Conservation (phyloP, 37 sponge, comb jelly and placozoan species). For the Aplysina aerophoba region DNA sequence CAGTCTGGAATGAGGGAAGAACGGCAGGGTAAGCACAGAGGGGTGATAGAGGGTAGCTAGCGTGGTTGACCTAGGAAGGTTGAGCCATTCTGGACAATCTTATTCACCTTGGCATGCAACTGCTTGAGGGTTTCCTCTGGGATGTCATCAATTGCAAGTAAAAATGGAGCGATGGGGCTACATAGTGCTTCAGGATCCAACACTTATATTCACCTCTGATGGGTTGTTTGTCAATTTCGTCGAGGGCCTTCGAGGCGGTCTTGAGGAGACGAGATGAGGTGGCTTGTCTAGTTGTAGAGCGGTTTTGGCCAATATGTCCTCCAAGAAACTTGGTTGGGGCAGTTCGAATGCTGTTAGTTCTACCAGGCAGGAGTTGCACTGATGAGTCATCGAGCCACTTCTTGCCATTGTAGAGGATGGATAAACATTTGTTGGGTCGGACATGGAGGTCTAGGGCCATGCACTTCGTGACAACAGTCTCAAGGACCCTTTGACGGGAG, state of each 20-base stretch:
- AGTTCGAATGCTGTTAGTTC: not conserved
- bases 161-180: not conserved
- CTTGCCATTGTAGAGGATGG: slow-evolving; percentile 15
- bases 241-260: no score
- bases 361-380: not conserved
- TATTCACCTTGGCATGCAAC: slow-evolving; percentile 26
- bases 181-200: no score
- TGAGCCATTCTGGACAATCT: slow-evolving; percentile 1
- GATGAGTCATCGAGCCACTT: not conserved
- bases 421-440: not conserved
- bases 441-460: slow-evolving; percentile 3
- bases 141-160: slow-evolving; percentile 10
- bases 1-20: slow-evolving; percentile 1
- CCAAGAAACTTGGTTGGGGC: no score
- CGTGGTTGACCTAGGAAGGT: not conserved
- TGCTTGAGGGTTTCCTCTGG: not conserved
- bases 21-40: not conserved
- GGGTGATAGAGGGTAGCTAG: slow-evolving; percentile 5
- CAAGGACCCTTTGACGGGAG: not conserved
- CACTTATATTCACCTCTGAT: no score
- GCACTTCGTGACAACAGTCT: not conserved
- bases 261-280: no score
- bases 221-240: no score
- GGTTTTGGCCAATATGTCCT: no score
- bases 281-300: no score